These are phyloP conservation scores for Mesaphorura yosii DNA, from an alignment of 1,140 invertebrate genomes.

Conservation along the genomic window DNA sequence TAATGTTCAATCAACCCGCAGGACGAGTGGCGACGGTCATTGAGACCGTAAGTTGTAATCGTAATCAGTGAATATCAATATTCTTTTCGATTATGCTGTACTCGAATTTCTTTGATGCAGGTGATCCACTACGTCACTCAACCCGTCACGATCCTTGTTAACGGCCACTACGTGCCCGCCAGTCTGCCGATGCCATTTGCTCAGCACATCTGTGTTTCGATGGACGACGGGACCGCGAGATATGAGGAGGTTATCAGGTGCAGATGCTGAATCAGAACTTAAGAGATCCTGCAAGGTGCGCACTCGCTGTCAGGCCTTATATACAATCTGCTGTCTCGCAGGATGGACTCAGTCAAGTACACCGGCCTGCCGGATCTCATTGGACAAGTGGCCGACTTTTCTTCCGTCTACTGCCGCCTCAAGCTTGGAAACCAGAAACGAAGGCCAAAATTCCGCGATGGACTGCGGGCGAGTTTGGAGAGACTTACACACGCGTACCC, in stretches of 20 bases:
- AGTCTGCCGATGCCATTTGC: conserved; percentile 6
- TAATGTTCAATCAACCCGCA: no score
- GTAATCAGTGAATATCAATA: no score
- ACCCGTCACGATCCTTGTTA: neutral
- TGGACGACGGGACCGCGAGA: conserved; percentile 6
- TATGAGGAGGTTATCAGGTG: conserved; percentile 12
- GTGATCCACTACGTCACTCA: conserved; percentile 3
- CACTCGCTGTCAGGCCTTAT: neutral
- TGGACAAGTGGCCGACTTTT: neutral
- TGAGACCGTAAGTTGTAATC: no score
- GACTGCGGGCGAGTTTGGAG: conserved; percentile 1
- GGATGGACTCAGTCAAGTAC: no score
- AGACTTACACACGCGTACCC: neutral
- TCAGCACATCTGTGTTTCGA: conserved; percentile 6
- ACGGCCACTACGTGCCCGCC: conserved; percentile 2
- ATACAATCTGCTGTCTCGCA: no score
- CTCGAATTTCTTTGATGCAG: conserved; percentile 3
- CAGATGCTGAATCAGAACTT: neutral
- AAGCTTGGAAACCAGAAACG: conserved; percentile 1
- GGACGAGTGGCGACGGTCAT: no score
- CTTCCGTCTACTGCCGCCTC: neutral
- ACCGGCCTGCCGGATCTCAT: neutral
- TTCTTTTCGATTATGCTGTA: neutral
- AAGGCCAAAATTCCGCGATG: conserved; percentile 4
- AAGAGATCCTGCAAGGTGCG: neutral